Base-by-base conservation (phyloP, 1,140 invertebrate species). In the Penaeus japonicus region DNA sequence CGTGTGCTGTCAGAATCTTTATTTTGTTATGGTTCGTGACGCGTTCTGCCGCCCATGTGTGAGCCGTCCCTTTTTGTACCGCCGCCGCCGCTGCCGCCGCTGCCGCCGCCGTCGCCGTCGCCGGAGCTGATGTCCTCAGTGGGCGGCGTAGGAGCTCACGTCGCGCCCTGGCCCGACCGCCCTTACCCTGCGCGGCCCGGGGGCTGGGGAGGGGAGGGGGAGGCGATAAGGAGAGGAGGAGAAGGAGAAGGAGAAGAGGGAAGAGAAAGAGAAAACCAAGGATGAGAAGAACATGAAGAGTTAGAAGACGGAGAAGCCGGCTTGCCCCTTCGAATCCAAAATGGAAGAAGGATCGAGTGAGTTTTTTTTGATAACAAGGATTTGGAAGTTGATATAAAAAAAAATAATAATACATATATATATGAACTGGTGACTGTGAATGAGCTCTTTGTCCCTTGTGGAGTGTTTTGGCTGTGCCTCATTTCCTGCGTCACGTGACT, bases 381-480 rank as follows among this genome's bases (percentile, higher is more conserved):
- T 47, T 47, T 47, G 47, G 47, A 47, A 47, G 10, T 12, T 12
- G 10, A 12, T 47, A 47, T 1, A 0, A 10, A 15, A 47, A 70
- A 70, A 15, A 70, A 30, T 22, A 10, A 30, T 22, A 24, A 70
- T n/a, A 20, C 62, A 20, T n/a, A 30, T 17, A 24, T 24, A 70
- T 30, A 10, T 70, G 62, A 70, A 70, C 10, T 20, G n/a, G n/a
- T 70, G n/a, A 30, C 30, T 70, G n/a, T n/a, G 47, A 47, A 47
- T 79, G 77, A 87, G 87, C 87, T 88, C 87, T 88, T 85, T 88
- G 87, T 88, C 87, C 87, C 87, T 78, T 57, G 87, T 88, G 87
- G 87, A 88, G 87, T 88, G 87, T 88, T 88, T 82, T 88, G 87
- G 87, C 87, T 88, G 87, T 88, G 87, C 87, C 87, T 88, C 87